Conservation (phyloP, 1,140 invertebrate species). For the Drosophila dunni region DNA sequence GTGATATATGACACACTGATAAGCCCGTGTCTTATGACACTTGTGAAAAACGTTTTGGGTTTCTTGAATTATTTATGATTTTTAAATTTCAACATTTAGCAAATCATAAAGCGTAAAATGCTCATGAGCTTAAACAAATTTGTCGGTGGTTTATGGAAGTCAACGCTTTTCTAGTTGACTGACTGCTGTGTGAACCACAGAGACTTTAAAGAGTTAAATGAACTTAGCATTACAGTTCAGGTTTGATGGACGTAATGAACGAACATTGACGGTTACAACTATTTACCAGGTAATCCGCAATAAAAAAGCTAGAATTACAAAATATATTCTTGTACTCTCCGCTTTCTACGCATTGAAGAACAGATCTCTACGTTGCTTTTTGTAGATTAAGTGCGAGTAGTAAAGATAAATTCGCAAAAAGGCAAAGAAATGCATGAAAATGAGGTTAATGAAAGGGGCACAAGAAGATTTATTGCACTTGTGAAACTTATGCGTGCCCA, state of each 20-base stretch:
- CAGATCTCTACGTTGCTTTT: constrained; percentile 36
- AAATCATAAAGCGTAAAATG: constrained; percentile 73
- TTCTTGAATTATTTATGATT: constrained; percentile 69
- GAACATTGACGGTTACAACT: constrained; percentile 32
- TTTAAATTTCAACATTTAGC: constrained; percentile 51
- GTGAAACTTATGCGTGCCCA: constrained; percentile 54
- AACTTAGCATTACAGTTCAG: constrained; percentile 33
- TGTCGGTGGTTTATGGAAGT: constrained; percentile 67
- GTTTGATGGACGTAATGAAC: constrained; percentile 47
- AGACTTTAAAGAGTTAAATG: constrained; percentile 40
- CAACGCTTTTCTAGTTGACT: constrained; percentile 65
- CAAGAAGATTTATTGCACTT: constrained; percentile 74
- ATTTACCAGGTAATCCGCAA: constrained; percentile 25
- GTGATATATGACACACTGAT: constrained; percentile 68
- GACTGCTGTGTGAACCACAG: constrained; percentile 62
- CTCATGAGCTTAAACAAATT: constrained; percentile 60
- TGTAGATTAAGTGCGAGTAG: constrained; percentile 45
- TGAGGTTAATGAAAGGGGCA: constrained; percentile 70
- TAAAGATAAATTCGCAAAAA: constrained; percentile 51
- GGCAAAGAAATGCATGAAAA: constrained; percentile 45
- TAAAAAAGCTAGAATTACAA: constrained; percentile 46
- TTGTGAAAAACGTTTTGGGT: constrained; percentile 21
- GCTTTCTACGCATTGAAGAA: constrained; percentile 63
- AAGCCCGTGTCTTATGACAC: constrained; percentile 29
- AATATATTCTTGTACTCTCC: constrained; percentile 24